Conservation (phyloP, 1,140 invertebrate species). For the Pollicipes pollicipes region DNA sequence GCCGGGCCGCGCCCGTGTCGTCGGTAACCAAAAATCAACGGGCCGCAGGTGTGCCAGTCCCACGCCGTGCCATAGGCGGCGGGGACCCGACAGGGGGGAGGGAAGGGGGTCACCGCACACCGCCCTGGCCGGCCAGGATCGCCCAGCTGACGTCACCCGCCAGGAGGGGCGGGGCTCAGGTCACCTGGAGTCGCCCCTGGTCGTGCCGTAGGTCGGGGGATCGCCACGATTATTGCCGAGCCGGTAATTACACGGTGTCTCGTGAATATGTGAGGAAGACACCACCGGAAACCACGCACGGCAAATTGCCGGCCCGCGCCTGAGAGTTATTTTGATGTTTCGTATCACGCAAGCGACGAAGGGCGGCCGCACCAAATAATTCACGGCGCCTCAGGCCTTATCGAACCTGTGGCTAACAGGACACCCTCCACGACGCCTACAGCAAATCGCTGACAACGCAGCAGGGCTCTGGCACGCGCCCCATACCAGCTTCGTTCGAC, state of each 20-base stretch:
- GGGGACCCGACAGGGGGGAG: background rate
- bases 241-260: background rate
- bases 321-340: background rate
- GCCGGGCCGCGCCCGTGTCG: background rate
- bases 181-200: background rate
- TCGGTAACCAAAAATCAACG: background rate
- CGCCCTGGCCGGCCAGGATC: no score
- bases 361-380: no score
- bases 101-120: background rate
- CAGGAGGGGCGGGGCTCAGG: no score
- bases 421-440: no score
- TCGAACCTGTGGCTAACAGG: no score
- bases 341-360: no score
- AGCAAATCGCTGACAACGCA: no score
- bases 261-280: background rate
- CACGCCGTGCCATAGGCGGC: background rate
- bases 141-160: no score
- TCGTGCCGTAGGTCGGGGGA: background rate
- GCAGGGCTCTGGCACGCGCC: no score
- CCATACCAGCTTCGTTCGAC: no score
- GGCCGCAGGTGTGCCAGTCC: background rate
- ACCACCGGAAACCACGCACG: background rate
- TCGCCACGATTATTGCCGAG: background rate
- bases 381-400: no score
- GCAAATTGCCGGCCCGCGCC: background rate